Conservation (phyloP, 2,797 vertebrate genomes). For the Eremophila alpestris region DNA sequence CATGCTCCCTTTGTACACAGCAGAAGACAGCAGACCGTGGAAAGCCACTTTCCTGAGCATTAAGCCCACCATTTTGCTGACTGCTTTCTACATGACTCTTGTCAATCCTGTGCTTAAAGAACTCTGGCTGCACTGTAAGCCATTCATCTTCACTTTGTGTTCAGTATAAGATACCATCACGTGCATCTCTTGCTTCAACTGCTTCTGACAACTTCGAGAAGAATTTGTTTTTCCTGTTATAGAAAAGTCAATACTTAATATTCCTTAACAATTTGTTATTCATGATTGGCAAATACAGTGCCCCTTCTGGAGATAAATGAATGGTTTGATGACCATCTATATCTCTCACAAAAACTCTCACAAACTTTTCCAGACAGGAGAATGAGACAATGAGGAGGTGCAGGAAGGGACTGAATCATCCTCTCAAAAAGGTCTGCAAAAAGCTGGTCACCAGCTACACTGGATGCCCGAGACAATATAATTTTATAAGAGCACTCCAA, state of each 20-base stretch:
- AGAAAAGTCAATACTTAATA: background rate
- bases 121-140: background rate
- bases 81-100: background rate
- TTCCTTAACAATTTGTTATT: background rate
- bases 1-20: background rate
- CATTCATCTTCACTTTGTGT: background rate
- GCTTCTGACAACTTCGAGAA: background rate
- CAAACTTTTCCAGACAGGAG: background rate
- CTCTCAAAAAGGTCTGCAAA: background rate
- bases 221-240: background rate
- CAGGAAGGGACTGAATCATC: background rate
- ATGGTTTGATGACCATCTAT: background rate
- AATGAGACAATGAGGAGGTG: background rate
- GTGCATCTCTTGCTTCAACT: background rate
- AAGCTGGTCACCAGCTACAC: background rate
- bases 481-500: background rate
- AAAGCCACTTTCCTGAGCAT: background rate
- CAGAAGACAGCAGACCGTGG: background rate
- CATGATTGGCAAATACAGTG: background rate
- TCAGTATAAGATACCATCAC: rapidly evolving
- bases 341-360: background rate
- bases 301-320: background rate
- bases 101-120: background rate
- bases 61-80: background rate
- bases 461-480: background rate